These are phyloP conservation scores for Mastacembelus armatus DNA, from an alignment of 2,797 vertebrate species.

Conservation along the genomic window DNA sequence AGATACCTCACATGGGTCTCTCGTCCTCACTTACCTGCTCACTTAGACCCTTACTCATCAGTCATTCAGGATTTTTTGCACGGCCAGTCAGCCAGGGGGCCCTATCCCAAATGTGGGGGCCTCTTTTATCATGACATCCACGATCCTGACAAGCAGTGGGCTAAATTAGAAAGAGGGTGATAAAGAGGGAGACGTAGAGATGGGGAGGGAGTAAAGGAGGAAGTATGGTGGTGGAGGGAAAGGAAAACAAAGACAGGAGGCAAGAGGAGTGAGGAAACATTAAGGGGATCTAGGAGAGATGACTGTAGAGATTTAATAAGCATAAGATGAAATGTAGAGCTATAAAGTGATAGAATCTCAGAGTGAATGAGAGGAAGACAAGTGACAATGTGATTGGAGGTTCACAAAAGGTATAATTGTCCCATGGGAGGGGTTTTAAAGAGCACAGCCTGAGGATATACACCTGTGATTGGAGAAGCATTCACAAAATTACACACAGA, in stretches of 20 bases:
- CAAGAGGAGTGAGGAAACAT: neutral
- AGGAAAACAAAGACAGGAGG: conserved; percentile 33
- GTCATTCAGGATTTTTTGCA: conserved; percentile 69
- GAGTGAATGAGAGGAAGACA: conserved; percentile 42
- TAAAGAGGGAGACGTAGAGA: conserved; percentile 31
- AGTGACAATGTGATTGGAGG: conserved; percentile 61
- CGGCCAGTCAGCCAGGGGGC: conserved; percentile 53
- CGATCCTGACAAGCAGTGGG: conserved; percentile 66
- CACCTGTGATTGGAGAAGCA: conserved; percentile 65
- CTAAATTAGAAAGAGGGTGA: conserved; percentile 68
- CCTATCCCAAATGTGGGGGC: conserved; percentile 52
- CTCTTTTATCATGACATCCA: conserved; percentile 63
- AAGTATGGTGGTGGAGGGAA: conserved; percentile 18
- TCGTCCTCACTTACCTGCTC: conserved; percentile 58
- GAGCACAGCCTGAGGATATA: conserved; percentile 65
- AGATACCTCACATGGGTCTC: conserved; percentile 43
- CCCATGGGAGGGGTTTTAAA: conserved; percentile 47
- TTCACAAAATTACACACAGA: conserved; percentile 42
- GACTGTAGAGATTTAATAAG: conserved; percentile 56
- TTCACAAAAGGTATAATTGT: conserved; percentile 65
- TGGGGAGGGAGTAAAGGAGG: too few relatives aligned
- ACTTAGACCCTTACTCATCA: conserved; percentile 63
- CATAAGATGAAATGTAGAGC: conserved; percentile 55
- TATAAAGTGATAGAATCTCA: conserved; percentile 37
- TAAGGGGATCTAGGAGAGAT: conserved; percentile 4